Evolutionary conservation across 2,888 invertebrate species (phyloP).

Genomic region (Parnassius glacialis): DNA sequence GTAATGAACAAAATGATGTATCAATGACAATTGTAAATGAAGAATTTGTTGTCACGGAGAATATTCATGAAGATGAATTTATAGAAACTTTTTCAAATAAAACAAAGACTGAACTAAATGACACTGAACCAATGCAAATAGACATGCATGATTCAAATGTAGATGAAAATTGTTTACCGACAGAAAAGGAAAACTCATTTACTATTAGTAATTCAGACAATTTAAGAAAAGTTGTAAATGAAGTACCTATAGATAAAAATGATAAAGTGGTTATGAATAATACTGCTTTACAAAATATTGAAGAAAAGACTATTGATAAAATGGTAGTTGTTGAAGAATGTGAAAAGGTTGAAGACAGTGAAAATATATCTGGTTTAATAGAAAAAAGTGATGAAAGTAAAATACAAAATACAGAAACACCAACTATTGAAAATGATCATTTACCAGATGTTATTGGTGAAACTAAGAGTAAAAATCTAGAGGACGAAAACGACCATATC

Average conservation of each 20-base stretch:
- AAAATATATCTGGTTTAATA: not conserved
- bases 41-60: slow-evolving; percentile 8
- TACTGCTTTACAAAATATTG: not conserved
- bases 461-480: not conserved
- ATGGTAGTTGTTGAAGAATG: not conserved
- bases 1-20: not conserved
- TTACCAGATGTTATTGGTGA: not conserved
- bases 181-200: not conserved
- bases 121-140: slow-evolving; percentile 8
- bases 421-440: not conserved
- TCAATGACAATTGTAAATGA: slow-evolving; percentile 8
- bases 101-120: slow-evolving; percentile 1
- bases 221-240: not conserved
- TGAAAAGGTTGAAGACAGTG: not conserved
- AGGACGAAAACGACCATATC: slow-evolving; percentile 1
- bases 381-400: not conserved
- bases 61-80: slow-evolving; percentile 5
- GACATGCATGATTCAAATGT: slow-evolving; percentile 5
- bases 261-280: not conserved
- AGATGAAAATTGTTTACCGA: not conserved
- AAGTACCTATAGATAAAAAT: not conserved
- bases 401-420: not conserved
- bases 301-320: not conserved
- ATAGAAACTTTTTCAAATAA: slow-evolving; percentile 1
- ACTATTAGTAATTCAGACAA: slow-evolving; percentile 2